Percentiles rank a stretch among this genome's conserved stretches.
Evolutionary conservation across 2,113 vertebrate species (phyloP).

Genomic region (Ceratotherium simum): DNA sequence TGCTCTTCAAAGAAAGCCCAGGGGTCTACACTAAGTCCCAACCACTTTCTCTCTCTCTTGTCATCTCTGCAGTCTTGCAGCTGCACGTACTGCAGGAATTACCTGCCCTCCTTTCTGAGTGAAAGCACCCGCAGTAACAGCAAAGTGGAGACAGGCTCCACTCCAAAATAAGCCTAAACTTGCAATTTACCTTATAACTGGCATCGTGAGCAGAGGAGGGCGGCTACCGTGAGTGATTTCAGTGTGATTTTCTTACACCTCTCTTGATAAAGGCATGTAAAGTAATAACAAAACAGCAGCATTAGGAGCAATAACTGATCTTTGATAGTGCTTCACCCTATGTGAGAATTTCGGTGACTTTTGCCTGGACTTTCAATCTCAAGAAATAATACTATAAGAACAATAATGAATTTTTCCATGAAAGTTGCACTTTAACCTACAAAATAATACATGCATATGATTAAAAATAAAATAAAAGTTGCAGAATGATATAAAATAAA

Average conservation of each 20-base stretch:
- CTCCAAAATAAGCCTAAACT: conserved; percentile 1
- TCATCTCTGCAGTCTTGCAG: background rate
- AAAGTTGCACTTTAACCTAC: background rate
- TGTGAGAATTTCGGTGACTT: background rate
- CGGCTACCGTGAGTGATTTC: background rate
- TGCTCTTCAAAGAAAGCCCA: background rate
- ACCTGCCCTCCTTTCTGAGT: background rate
- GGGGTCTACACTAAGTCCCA: background rate
- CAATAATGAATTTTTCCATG: background rate
- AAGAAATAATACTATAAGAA: background rate
- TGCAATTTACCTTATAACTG: background rate
- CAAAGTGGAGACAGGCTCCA: background rate
- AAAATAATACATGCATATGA: background rate
- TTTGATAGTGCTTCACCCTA: background rate
- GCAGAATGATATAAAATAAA: background rate
- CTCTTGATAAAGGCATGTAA: background rate
- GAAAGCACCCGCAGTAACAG: background rate
- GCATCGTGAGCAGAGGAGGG: background rate
- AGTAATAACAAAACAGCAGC: background rate
- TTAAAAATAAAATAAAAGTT: background rate
- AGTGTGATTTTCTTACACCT: background rate
- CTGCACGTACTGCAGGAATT: background rate
- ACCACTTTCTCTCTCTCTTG: background rate
- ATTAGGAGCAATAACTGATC: background rate
- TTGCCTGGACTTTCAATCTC: background rate